Evolutionary conservation across 64 coral and sea anemone genomes (phyloP), one percentile per base, ranked within the genome.

Genomic region (Montipora sp.): DNA sequence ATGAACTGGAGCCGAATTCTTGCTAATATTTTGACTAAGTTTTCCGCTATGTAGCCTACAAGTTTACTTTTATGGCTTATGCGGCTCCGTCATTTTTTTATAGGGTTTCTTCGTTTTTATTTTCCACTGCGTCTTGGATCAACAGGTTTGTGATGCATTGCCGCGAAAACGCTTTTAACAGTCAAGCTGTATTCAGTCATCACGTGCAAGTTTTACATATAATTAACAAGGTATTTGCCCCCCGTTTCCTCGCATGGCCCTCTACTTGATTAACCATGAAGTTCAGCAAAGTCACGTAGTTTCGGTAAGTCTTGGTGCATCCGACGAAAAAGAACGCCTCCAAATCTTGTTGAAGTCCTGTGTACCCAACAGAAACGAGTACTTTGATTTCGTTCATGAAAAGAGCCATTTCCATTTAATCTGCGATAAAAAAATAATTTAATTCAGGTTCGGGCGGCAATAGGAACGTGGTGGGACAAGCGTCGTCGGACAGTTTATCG

Each of bases 61-160:
- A 11, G 11, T 8, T 57, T 8, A 8, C 53, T 2, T 57, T 57
- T 11, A 55, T 55, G 8, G 13, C 13, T 36, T 19, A 13, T 13
- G 80, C 3, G 5, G n/a, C 9, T 1, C 2, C 8, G 10, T 16
- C 5, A 4, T 79, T 87, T 79, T 27, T 27, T 60, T 50, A 49
- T 60, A 93, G 92, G 92, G 92, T 12, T 93, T 93, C 63, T 88
- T 88, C 53, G 72, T 93, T n/a, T 93, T 93, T 81, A 13, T 93
- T 78, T 93, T 93, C 66, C 92, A 93, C 48, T 93, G 92, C 49
- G 15, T 93, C 15, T 65, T 93, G 1, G 92, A 93, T 72, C 84
- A 80, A 78, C 92, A 93, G 92, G 92, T 93, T 85, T 70, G 82
- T 85, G 5, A 68, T 2, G 7, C 57, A 11, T 12, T 23, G 12